Evolutionary conservation across 1,140 invertebrate genomes (phyloP), one percentile per base, ranked within the genome.

Genomic region (Pomacea maculata): DNA sequence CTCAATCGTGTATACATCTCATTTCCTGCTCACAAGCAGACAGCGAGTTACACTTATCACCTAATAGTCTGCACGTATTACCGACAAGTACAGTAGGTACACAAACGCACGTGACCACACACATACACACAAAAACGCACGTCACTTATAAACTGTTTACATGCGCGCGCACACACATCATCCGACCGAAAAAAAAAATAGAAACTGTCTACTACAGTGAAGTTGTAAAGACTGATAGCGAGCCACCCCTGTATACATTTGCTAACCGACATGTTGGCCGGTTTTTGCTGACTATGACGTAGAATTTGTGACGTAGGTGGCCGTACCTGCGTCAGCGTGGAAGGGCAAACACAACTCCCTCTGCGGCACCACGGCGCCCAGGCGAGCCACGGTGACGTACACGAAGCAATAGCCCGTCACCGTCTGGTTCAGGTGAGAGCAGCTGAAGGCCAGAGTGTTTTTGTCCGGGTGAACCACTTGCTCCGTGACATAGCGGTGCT

Each of bases 351-450:
- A 87, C 15, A 75, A 34, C 52, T 84, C 67, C 12, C 74, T 81
- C 75, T 88, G 87, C 45, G 85, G 84, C 19, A 80, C 79, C 11
- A 88, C 84, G 14, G 80, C 81, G 11, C 83, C 83, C 19, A 52
- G 75, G 19, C 73, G 78, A 61, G 87, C 81, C 68, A 85, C 83
- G 54, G 80, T 88, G 74, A 87, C 86, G 45, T 88, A 88, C 1
- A 82, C 79, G 73, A 88, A 87, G 72, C 85, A 87, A 68, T 83
- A 88, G 9, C 86, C 86, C n/a, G 75, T 76, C 65, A 82, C 79
- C 19, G 68, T 71, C 25, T 67, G 67, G 34, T 83, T 57, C 78
- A 86, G 86, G 34, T 85, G 71, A 75, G 61, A 29, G 71, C 87
- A 88, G 29, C 82, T 70, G 55, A 87, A 85, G 19, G 79, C 57